Evolutionary conservation across 1,140 invertebrate genomes (phyloP), one percentile per base, ranked within the genome.

Genomic region (Eurosta solidaginis): DNA sequence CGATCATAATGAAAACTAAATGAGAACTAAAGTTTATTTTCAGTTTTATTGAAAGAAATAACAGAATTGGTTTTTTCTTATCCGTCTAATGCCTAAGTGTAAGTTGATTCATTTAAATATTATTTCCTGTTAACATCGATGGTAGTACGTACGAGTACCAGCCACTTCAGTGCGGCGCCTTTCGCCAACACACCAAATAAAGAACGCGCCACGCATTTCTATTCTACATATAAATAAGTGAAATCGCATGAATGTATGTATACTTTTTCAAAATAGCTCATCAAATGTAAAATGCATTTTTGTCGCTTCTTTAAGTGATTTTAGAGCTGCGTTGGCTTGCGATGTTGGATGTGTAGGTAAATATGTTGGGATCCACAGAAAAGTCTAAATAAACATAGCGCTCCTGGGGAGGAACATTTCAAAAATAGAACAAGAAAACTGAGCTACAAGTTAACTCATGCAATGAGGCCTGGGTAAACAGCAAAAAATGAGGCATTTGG

Each of bases 351-450:
- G n/a, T n/a, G n/a, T n/a, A n/a, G n/a, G n/a, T n/a, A n/a, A 7
- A 40, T 9, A 25, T 5, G 33, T 6, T 29, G 59, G 0, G 22
- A 27, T 33, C 22, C 36, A 14, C 22, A 20, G 25, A 33, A 45
- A 17, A 33, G 25, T 22, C 73, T 45, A 33, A 74, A 49, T 14
- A 45, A 74, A 20, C 22, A 49, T 10, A 29, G 6, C 22, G 73
- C 73, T 74, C 73, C 73, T 74, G 73, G 73, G 73, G 73, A 74
- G 45, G 40, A 74, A 40, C 36, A 68, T 68, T 74, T 74, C 27
- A 74, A 74, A 74, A 45, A 74, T 47, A 74, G 36, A 14, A 22
- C 73, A 49, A 25, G 22, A 47, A 47, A 27, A 49, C 10, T 47
- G 25, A 40, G n/a, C 27, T 74, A 42, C 22, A 47, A 74, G 42